Conservation (phyloP, 2,113 vertebrate genomes). For the Heterocephalus glaber region DNA sequence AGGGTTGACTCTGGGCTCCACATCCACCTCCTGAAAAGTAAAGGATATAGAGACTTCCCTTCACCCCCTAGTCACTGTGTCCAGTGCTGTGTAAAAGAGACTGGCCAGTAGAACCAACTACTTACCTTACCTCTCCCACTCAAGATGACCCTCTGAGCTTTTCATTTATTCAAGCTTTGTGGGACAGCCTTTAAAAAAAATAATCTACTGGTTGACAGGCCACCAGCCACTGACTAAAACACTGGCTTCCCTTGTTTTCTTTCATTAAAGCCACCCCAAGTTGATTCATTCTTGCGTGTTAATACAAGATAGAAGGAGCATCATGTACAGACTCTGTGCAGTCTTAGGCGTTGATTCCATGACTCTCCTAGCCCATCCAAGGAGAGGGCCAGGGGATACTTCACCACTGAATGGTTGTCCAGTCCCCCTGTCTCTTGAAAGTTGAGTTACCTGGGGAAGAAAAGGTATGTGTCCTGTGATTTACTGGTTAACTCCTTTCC, state of each 20-base stretch:
- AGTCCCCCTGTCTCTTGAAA: not conserved
- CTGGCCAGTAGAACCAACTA: conserved; percentile 19
- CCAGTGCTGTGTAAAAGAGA: conserved; percentile 35
- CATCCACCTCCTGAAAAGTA: not conserved
- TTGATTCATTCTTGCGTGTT: conserved; percentile 39
- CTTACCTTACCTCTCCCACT: conserved; percentile 53
- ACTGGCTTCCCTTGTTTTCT: conserved; percentile 58
- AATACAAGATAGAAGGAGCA: not conserved
- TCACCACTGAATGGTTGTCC: not conserved
- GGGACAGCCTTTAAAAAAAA: not conserved
- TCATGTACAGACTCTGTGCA: not conserved
- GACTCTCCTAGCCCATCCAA: conserved; percentile 19
- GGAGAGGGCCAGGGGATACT: conserved; percentile 22
- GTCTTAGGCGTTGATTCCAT: not conserved
- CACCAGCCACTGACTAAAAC: conserved; percentile 43
- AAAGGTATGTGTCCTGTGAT: conserved; percentile 29
- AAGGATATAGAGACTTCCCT: not conserved
- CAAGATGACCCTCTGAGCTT: conserved; percentile 15
- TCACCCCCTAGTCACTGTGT: not conserved
- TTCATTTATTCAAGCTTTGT: conserved; percentile 50
- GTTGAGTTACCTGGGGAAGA: conserved; percentile 44
- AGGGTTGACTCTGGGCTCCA: not conserved
- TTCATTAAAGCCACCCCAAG: conserved; percentile 44
- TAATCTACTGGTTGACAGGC: conserved; percentile 19
- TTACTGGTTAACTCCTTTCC: conserved; percentile 9